These are phyloP conservation scores for Apodemus speciosus DNA, from an alignment of 2,113 vertebrate genomes.

Conservation along the genomic window DNA sequence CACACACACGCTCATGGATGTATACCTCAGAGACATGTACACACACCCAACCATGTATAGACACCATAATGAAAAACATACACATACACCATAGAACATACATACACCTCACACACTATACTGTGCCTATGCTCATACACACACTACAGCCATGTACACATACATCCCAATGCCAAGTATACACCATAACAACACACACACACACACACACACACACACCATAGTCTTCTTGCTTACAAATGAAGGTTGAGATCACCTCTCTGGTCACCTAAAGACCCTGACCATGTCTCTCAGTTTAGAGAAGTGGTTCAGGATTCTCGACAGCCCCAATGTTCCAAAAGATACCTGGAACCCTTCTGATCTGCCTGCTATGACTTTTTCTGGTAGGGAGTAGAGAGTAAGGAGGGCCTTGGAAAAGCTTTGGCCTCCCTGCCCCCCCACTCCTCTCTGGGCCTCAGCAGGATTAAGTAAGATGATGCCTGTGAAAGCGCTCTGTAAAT, in stretches of 20 bases:
- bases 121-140: neutral
- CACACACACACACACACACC: neutral
- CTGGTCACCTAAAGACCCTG: neutral
- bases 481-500: constrained; percentile 67
- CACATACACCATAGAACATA: neutral
- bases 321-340: neutral
- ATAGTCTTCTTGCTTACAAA: neutral
- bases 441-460: neutral
- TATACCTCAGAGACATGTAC: neutral
- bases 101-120: neutral
- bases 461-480: constrained; percentile 67
- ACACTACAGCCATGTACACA: neutral
- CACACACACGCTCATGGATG: neutral
- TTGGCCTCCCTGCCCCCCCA: neutral
- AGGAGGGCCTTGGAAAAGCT: neutral
- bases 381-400: neutral
- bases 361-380: neutral
- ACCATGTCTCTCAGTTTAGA: neutral
- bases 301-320: neutral
- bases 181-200: neutral
- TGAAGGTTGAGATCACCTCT: neutral
- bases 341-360: neutral
- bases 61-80: neutral
- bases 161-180: neutral
- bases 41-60: neutral